Evolutionary conservation across 2,113 vertebrate species (phyloP).

Genomic region (Seriola rivoliana): DNA sequence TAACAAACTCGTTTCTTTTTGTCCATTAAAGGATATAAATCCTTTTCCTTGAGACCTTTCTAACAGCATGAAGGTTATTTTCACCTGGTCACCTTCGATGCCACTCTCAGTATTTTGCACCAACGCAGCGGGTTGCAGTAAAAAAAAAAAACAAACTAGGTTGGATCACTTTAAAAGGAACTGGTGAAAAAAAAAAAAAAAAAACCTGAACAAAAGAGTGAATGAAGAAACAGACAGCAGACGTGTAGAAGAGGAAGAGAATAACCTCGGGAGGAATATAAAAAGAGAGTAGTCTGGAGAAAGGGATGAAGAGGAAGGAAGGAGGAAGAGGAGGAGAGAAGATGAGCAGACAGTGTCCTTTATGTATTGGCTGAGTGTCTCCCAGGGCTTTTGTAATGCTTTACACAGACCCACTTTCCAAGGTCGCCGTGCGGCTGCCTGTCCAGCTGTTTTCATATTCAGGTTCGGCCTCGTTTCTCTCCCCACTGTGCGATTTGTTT

Average conservation of each 20-base stretch:
- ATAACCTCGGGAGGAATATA: slow-evolving; percentile 79
- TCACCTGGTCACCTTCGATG: no score
- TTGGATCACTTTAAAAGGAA: slow-evolving; percentile 46
- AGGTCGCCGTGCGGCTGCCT: slow-evolving; percentile 80
- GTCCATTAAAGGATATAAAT: no score
- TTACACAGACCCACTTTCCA: slow-evolving; percentile 82
- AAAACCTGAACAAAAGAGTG: slow-evolving; percentile 64
- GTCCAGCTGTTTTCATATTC: slow-evolving; percentile 87
- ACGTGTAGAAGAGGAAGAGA: slow-evolving; percentile 78
- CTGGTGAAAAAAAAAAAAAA: slow-evolving; percentile 39
- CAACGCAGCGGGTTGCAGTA: slow-evolving; percentile 16
- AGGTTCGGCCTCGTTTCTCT: slow-evolving; percentile 73
- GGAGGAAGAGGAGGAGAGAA: slow-evolving; percentile 76
- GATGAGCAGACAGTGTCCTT: slow-evolving; percentile 81
- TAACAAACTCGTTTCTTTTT: no score
- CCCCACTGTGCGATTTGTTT: slow-evolving; percentile 44
- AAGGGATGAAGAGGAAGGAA: slow-evolving; percentile 73
- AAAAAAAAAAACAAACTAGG: slow-evolving; percentile 25
- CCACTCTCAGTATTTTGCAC: no score
- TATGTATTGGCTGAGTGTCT: slow-evolving; percentile 79
- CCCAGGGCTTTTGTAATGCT: slow-evolving; percentile 82
- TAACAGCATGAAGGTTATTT: no score
- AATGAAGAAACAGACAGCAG: slow-evolving; percentile 82
- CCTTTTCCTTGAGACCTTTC: no score
- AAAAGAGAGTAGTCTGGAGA: slow-evolving; percentile 78